These are phyloP conservation scores for Drosophila willistoni DNA, from an alignment of 1,140 invertebrate genomes.

Conservation along the genomic window DNA sequence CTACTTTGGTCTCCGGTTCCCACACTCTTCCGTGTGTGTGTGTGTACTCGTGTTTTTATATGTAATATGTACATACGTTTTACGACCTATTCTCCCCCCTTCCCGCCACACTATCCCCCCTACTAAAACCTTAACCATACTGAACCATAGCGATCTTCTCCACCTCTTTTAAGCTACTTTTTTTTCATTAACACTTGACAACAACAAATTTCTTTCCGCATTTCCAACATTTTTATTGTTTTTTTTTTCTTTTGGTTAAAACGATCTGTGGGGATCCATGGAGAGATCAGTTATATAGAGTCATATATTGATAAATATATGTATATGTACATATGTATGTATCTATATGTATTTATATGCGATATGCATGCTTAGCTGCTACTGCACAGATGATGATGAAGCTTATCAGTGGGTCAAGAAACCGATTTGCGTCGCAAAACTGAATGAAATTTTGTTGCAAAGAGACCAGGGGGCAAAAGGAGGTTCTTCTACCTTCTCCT, in stretches of 20 bases:
- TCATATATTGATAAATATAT: not conserved
- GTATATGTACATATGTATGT: too few relatives aligned
- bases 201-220: slow-evolving; percentile 23
- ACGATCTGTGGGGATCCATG: not conserved
- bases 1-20: slow-evolving; percentile 53
- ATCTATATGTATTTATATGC: not conserved
- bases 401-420: slow-evolving; percentile 1
- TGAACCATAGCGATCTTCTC: slow-evolving; percentile 28
- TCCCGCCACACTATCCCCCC: not conserved
- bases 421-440: slow-evolving; percentile 7
- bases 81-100: slow-evolving; percentile 40
- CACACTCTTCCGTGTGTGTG: slow-evolving; percentile 50
- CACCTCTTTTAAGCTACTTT: slow-evolving; percentile 57
- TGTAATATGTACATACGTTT: slow-evolving; percentile 54
- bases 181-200: slow-evolving; percentile 74
- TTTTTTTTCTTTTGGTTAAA: not conserved
- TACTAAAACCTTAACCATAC: not conserved
- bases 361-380: not conserved
- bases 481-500: too few relatives aligned
- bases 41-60: slow-evolving; percentile 4
- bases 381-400: not conserved
- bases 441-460: not conserved
- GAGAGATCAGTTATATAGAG: not conserved
- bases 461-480: too few relatives aligned
- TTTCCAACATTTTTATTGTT: slow-evolving; percentile 29